Conservation (phyloP, 2,797 vertebrate genomes). For the Halcyon smyrnensis region DNA sequence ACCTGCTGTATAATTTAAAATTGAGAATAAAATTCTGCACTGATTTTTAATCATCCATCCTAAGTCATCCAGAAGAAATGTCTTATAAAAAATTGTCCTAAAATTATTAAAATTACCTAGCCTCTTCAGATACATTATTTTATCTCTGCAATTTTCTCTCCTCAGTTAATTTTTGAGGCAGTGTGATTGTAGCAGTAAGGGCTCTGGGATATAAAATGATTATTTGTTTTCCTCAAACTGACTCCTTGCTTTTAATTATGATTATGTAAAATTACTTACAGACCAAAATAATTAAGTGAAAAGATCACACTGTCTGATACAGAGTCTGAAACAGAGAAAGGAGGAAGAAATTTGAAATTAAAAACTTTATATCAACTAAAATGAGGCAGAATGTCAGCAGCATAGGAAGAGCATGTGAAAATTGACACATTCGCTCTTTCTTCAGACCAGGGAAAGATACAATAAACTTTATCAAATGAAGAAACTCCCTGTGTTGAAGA, state of each 20-base stretch:
- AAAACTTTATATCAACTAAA: neutral
- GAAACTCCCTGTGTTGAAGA: neutral
- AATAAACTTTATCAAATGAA: neutral
- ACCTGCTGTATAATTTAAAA: slow-evolving; percentile 10
- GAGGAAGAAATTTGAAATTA: neutral
- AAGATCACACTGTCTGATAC: neutral
- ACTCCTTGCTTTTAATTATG: neutral
- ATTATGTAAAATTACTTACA: neutral
- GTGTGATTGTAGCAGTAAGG: neutral
- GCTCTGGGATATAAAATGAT: neutral
- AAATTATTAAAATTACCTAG: neutral
- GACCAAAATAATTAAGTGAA: neutral
- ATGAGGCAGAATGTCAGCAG: neutral
- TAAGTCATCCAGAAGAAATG: slow-evolving; percentile 32
- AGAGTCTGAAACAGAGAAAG: neutral
- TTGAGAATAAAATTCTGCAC: neutral
- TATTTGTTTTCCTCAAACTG: neutral
- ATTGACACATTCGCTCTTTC: neutral
- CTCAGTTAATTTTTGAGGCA: neutral
- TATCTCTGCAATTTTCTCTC: neutral
- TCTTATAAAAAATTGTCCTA: neutral
- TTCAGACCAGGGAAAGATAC: neutral
- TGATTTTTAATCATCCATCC: neutral
- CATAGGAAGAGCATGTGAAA: neutral
- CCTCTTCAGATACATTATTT: neutral